A percentile compares a stretch with the other conserved stretches of the same genome.
Evolutionary conservation across 1,140 invertebrate species (phyloP).

Genomic region (Dysdera silvatica): DNA sequence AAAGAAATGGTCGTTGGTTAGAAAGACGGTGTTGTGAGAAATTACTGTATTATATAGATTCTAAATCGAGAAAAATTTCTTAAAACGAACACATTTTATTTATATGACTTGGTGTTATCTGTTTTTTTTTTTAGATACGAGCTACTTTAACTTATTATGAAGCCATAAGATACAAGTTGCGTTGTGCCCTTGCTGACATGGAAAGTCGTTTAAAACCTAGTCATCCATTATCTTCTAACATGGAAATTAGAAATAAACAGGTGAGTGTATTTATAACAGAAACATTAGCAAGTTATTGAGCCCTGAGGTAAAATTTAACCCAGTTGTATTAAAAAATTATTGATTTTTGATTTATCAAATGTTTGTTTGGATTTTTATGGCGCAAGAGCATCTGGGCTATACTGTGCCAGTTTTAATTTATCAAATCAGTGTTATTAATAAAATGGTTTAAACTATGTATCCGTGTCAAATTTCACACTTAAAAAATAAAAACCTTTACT

Average conservation of each 20-base stretch:
- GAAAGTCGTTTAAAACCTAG: slow-evolving; percentile 59
- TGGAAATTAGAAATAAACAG: slow-evolving; percentile 80
- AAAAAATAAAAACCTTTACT: too few species aligned
- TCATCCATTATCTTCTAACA: slow-evolving; percentile 74
- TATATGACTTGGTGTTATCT: slow-evolving; percentile 10
- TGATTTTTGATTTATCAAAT: too few species aligned
- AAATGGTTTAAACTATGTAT: too few species aligned
- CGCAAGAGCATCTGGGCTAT: too few species aligned
- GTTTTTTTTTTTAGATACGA: slow-evolving; percentile 59
- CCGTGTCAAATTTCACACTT: too few species aligned
- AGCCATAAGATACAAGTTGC: slow-evolving; percentile 77
- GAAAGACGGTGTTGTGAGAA: too few species aligned
- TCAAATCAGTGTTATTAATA: too few species aligned
- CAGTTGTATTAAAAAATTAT: too few species aligned
- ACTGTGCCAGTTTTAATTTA: too few species aligned
- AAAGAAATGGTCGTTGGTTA: too few species aligned
- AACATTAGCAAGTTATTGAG: background rate
- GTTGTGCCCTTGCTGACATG: slow-evolving; percentile 67
- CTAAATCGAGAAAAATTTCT: slow-evolving; percentile 1
- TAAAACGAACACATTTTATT: background rate
- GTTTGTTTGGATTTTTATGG: too few species aligned
- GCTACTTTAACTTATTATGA: slow-evolving; percentile 87
- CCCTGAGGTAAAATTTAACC: background rate
- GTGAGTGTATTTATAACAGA: slow-evolving; percentile 34
- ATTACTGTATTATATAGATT: background rate